Percentiles rank a stretch among this genome's conserved stretches.
These are phyloP conservation scores for Sinella curviseta DNA, from an alignment of 1,140 invertebrate species.

Conservation along the genomic window DNA sequence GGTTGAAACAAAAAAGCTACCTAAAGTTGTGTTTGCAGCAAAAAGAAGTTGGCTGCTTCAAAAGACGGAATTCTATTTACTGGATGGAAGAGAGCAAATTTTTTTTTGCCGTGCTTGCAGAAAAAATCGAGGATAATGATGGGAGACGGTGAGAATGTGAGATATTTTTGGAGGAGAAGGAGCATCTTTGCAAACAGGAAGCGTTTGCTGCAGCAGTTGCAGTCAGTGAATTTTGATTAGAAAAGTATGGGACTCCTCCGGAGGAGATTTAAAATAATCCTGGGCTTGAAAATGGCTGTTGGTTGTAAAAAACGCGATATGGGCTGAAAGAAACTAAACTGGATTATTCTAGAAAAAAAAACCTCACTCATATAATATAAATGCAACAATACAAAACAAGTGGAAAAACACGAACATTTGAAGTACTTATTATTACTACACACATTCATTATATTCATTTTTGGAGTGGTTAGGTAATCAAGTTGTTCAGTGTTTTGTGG, in stretches of 20 bases:
- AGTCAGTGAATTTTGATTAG: neutral
- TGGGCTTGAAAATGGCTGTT: neutral
- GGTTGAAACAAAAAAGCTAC: too few relatives aligned
- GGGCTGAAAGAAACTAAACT: neutral
- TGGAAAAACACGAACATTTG: too few relatives aligned
- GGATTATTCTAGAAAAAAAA: too few relatives aligned
- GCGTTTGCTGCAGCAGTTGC: neutral
- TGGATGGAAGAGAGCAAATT: too few relatives aligned
- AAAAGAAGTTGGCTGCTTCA: too few relatives aligned
- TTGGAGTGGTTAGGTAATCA: constrained; percentile 4
- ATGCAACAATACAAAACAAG: too few relatives aligned
- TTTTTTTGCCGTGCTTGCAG: neutral
- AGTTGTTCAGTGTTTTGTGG: neutral
- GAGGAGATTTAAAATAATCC: neutral
- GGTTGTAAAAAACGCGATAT: neutral
- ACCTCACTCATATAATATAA: too few relatives aligned
- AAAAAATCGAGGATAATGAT: neutral
- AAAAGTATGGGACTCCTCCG: neutral
- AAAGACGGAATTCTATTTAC: too few relatives aligned
- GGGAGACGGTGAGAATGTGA: neutral
- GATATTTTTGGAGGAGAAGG: constrained; percentile 3
- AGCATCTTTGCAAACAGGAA: neutral
- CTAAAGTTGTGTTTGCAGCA: too few relatives aligned
- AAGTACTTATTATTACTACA: neutral
- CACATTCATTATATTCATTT: neutral